Evolutionary conservation across 2,113 vertebrate genomes (phyloP), one percentile per base, ranked within the genome.

Genomic region (Apeltes quadracus): DNA sequence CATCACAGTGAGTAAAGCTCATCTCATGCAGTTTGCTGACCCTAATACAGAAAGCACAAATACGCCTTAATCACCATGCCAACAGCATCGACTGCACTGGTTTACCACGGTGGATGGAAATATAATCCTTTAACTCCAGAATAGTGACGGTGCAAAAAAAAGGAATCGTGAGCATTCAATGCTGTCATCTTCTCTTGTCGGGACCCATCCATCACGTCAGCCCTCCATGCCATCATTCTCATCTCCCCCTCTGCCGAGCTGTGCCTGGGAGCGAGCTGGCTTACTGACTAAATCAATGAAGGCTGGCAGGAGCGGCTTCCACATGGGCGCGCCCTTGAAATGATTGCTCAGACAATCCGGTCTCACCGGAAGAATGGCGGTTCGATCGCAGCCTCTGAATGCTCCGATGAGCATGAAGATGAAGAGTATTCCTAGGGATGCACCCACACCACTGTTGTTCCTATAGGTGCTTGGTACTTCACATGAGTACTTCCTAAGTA

Each of bases 301-400:
- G 70, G 53, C 70, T 61, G 70, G 58, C 63, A 61, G 67, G 44
- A 14, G 62, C 6, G 14, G 59, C 43, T 55, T 51, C 69, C 25
- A 22, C 48, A 9, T 27, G 62, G 75, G 54, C 5, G 22, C 65
- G 68, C 27, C 50, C 41, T 14, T 56, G 46, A 63, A 48, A 41
- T 23, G 29, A 75, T 62, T 0, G 43, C 69, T 76, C 78, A 69
- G 84, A 84, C 84, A 76, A 70, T 50, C 68, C 43, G 68, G 75
- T 78, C 75, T 75, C 78, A 51, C 59, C 57, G 32, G 32, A 7
- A 34, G 32, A 7, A 34, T 34, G 6, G 32, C 32, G 32, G 32
- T 34, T 4, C 32, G 32, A 34, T 34, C 32, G 32, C 32, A 34
- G 32, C 32, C 32, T 7, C 32, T 7, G 32, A 34, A 34, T 34